These are phyloP conservation scores for Chloromyia formosa DNA, from an alignment of 2,888 invertebrate species.

Conservation along the genomic window DNA sequence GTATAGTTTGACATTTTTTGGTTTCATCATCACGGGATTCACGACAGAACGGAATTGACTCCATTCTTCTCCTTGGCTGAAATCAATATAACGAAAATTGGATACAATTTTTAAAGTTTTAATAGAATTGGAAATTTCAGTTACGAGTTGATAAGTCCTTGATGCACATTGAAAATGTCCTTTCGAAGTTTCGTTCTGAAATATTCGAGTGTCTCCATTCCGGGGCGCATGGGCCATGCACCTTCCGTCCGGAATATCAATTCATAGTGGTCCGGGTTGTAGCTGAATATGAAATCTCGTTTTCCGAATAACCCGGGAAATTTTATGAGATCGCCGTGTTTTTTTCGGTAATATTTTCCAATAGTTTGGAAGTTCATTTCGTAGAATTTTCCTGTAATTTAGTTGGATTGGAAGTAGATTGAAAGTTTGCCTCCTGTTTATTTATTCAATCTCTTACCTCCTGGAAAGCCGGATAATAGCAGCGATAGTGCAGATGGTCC, in stretches of 20 bases:
- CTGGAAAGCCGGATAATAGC: conserved; percentile 55
- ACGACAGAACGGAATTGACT: conserved; percentile 71
- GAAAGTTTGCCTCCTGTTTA: too few species aligned
- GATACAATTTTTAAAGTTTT: background rate
- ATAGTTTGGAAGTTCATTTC: conserved; percentile 56
- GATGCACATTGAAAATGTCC: conserved; percentile 60
- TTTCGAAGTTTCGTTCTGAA: conserved; percentile 62
- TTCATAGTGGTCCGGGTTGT: conserved; percentile 67
- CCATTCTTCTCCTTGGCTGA: conserved; percentile 74
- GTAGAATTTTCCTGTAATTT: conserved; percentile 52
- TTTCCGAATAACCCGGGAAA: conserved; percentile 62
- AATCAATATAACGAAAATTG: conserved; percentile 41
- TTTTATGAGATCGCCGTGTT: conserved; percentile 64
- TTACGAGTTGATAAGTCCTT: conserved; percentile 59
- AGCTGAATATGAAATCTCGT: conserved; percentile 62
- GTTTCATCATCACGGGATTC: conserved; percentile 59
- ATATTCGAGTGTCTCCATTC: conserved; percentile 62
- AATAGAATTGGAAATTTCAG: background rate
- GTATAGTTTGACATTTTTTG: conserved; percentile 56
- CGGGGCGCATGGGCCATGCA: conserved; percentile 64
- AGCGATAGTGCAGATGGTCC: conserved; percentile 55
- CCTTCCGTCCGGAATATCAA: conserved; percentile 64
- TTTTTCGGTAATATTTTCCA: conserved; percentile 53
- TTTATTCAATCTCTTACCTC: conserved; percentile 52
- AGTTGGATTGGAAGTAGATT: conserved; percentile 33